Conservation (phyloP, 2,113 vertebrate species). For the Antigone vipio region DNA sequence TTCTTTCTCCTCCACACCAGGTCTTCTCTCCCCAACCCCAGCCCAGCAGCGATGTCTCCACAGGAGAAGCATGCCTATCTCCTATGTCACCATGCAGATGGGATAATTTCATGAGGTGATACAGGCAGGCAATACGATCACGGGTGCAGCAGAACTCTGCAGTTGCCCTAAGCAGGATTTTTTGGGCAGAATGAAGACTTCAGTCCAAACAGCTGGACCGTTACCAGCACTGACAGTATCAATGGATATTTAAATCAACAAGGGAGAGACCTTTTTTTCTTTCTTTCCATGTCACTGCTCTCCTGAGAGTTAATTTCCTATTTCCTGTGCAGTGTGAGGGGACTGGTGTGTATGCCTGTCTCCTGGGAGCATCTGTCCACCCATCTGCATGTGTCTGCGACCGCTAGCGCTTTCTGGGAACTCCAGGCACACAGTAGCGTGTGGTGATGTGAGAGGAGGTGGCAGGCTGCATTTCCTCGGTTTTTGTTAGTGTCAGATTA, state of each 20-base stretch:
- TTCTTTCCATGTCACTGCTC: not conserved
- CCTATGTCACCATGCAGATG: not conserved
- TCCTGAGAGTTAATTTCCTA: not conserved
- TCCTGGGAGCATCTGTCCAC: not conserved
- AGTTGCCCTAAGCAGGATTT: not conserved
- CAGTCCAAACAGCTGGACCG: not conserved
- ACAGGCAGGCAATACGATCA: accelerated
- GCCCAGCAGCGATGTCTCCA: not conserved
- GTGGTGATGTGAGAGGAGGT: constrained; percentile 4
- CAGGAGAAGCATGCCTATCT: not conserved
- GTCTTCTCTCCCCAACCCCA: not conserved
- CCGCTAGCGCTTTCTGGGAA: not conserved
- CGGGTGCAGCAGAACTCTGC: not conserved
- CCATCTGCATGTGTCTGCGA: not conserved
- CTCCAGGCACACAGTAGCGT: not conserved
- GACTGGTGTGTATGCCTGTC: not conserved
- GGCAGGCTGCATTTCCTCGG: not conserved
- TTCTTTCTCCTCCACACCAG: not conserved
- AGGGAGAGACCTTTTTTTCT: not conserved
- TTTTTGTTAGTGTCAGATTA: constrained; percentile 44
- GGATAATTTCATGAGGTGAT: not conserved
- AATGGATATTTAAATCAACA: not conserved
- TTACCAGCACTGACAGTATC: not conserved
- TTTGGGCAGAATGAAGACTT: not conserved
- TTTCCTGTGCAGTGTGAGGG: not conserved